These are phyloP conservation scores for Aradus depressus DNA, from an alignment of 2,888 invertebrate genomes.

Conservation along the genomic window DNA sequence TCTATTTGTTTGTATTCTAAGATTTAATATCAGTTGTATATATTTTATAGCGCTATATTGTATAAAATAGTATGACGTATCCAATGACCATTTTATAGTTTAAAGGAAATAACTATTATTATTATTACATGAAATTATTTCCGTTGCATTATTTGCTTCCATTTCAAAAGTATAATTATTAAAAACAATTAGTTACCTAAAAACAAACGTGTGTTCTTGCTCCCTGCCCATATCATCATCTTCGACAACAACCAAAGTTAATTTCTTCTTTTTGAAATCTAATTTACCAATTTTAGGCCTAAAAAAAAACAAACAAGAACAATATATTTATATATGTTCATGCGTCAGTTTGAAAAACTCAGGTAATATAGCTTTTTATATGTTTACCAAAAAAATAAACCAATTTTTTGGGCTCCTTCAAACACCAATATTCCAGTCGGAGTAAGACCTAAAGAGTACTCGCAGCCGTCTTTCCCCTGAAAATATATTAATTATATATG, in stretches of 20 bases:
- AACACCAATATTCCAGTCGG: constrained; percentile 98
- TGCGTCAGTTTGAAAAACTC: not conserved
- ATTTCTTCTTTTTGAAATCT: constrained; percentile 95
- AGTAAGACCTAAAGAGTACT: constrained; percentile 91
- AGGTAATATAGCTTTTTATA: not conserved
- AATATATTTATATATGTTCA: not conserved
- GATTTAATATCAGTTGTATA: too few relatives aligned
- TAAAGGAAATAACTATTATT: too few relatives aligned
- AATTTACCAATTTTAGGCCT: constrained; percentile 94
- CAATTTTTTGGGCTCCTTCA: constrained; percentile 92
- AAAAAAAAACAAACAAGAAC: constrained; percentile 9
- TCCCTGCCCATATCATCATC: constrained; percentile 94
- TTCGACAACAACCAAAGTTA: constrained; percentile 94
- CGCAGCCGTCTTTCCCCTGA: constrained; percentile 84
- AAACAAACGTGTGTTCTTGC: constrained; percentile 98
- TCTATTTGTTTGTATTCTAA: too few relatives aligned
- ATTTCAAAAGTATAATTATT: too few relatives aligned
- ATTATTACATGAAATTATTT: too few relatives aligned
- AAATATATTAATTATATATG: constrained; percentile 18
- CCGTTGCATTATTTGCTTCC: too few relatives aligned
- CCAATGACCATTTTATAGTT: too few relatives aligned
- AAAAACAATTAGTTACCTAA: constrained; percentile 44
- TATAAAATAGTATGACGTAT: too few relatives aligned
- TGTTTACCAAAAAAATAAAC: constrained; percentile 84
- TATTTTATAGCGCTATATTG: too few relatives aligned